Percentiles rank a stretch among this genome's conserved stretches.
These are phyloP conservation scores for Oscheius sp. DNA, from an alignment of 2,888 invertebrate species.

Conservation along the genomic window DNA sequence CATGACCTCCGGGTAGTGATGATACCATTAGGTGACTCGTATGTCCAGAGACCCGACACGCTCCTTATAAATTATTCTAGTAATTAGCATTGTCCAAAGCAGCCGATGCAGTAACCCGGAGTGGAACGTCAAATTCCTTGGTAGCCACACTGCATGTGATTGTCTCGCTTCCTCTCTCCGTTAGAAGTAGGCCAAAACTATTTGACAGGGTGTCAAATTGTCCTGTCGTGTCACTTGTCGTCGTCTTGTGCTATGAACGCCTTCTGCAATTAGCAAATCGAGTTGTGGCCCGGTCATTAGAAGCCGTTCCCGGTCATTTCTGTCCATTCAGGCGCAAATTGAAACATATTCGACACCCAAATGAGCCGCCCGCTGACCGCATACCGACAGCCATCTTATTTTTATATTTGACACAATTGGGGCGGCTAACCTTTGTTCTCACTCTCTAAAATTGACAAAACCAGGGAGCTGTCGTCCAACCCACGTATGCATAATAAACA, in stretches of 20 bases:
- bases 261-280: constrained; percentile 37
- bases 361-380: constrained; percentile 23
- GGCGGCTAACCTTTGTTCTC: not conserved
- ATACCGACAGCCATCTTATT: constrained; percentile 27
- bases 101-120: constrained; percentile 26
- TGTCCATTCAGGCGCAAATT: constrained; percentile 38
- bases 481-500: too few relatives aligned
- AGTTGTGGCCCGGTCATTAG: constrained; percentile 38
- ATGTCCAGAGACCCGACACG: constrained; percentile 32
- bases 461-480: too few relatives aligned
- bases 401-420: constrained; percentile 1
- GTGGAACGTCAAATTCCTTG: too few relatives aligned
- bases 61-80: constrained; percentile 30
- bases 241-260: constrained; percentile 11
- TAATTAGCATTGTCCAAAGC: constrained; percentile 37
- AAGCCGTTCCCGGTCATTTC: constrained; percentile 39
- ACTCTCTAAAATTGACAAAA: too few relatives aligned
- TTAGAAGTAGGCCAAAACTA: not conserved
- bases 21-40: constrained; percentile 33
- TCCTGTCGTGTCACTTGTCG: constrained; percentile 23
- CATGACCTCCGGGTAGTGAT: constrained; percentile 32
- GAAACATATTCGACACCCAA: constrained; percentile 38
- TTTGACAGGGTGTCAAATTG: not conserved
- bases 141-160: not conserved
- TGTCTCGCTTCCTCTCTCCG: not conserved